phyloP scores from a whole-genome alignment of 37 sponge, comb jelly and placozoan genomes.

The Diacarnus erythraeanus region DNA sequence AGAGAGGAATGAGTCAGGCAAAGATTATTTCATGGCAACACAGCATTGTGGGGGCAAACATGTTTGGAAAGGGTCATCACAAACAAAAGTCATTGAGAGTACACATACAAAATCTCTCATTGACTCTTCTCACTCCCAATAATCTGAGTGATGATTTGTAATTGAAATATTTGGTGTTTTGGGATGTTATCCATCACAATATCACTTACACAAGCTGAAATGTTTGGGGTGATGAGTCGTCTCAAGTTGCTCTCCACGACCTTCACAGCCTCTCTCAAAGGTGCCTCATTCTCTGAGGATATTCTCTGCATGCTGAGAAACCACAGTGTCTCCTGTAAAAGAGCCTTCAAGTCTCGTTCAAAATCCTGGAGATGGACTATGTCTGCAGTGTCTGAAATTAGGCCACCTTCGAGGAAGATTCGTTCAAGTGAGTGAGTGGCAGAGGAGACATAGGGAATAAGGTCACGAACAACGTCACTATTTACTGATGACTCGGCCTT shows the following conservation, averaged over 20 bases:
- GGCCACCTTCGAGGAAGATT: conserved; percentile 42
- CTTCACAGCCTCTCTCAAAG: conserved; percentile 25
- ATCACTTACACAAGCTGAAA: conserved; percentile 21
- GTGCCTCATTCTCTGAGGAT: conserved; percentile 14
- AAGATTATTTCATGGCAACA: too few relatives aligned
- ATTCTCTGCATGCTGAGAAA: conserved; percentile 75
- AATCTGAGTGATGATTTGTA: too few relatives aligned
- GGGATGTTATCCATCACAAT: not conserved
- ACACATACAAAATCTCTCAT: too few relatives aligned
- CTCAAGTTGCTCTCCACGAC: conserved; percentile 61
- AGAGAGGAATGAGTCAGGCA: too few relatives aligned
- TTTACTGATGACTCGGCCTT: conserved; percentile 39
- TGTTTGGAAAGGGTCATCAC: too few relatives aligned
- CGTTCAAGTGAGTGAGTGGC: conserved; percentile 38
- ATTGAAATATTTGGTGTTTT: too few relatives aligned
- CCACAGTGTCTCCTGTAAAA: conserved; percentile 66
- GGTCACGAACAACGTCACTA: conserved; percentile 26
- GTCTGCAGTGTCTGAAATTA: conserved; percentile 45
- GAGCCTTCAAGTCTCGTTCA: conserved; percentile 36
- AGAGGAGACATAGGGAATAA: conserved; percentile 26
- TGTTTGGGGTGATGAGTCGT: conserved; percentile 13
- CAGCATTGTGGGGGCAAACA: too few relatives aligned
- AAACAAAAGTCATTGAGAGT: too few relatives aligned
- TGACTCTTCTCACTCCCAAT: too few relatives aligned
- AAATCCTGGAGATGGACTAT: conserved; percentile 46